Evolutionary conservation across 2,113 vertebrate species (phyloP), one percentile per base, ranked within the genome.

Genomic region (Nibea albiflora): DNA sequence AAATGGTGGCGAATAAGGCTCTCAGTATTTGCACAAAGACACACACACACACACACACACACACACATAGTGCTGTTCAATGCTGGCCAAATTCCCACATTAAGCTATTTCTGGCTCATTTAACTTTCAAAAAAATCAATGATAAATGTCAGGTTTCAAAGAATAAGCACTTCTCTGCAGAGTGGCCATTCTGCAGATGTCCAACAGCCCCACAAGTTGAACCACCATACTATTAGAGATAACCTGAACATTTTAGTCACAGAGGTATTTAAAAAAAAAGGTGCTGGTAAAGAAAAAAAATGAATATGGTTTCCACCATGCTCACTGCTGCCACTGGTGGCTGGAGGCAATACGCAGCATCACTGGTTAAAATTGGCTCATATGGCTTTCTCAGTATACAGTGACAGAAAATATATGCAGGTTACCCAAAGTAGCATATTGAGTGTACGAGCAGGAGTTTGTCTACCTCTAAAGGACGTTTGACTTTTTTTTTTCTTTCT

Each of bases 81-180:
- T 49, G 44, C 26, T 61, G 57, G 57, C 57, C 28, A 52, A 17
- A 52, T 74, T 52, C 58, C 46, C 58, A 52, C 56, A 60, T 60
- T 60, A 60, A 47, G 54, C 11, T 49, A 7, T 61, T 60, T 73
- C 69, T 71, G 69, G n/a, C 69, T 71, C 53, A 71, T 71, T 71
- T 71, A 57, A 56, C 69, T 71, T 57, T 42, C 3, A 58, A 39
- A 58, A 57, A 58, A 44, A 46, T 71, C 54, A 26, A 71, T 71
- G 53, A 46, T 71, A 71, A 71, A 71, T 71, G 69, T 60, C 56
- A 72, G 16, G n/a, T 72, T 72, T 60, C 35, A 26, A 60, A 60
- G 53, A 72, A 26, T 9, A 72, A 72, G 39, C 1, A 39, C 22
- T 3, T 57, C 24, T 57, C 31, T 42, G 5, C 19, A 70, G 4